Evolutionary conservation across 2,797 vertebrate genomes (phyloP).

Genomic region (Pipistrellus pygmaeus): DNA sequence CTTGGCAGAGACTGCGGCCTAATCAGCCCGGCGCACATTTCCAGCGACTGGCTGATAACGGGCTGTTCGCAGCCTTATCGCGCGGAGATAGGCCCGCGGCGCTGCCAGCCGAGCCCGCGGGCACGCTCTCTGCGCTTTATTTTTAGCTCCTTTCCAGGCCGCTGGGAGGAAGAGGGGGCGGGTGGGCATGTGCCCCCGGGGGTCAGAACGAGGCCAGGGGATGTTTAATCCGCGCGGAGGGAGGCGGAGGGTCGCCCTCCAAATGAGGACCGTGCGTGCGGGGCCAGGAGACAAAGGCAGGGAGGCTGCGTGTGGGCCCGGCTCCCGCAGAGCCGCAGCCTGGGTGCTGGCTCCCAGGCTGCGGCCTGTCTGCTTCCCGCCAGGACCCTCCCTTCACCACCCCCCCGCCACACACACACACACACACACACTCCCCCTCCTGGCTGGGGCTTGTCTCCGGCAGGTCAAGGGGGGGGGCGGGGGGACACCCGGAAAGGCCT

Average conservation of each 20-base stretch:
- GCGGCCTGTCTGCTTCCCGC: background rate
- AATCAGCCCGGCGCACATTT: conserved; percentile 99
- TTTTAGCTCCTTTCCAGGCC: conserved; percentile 87
- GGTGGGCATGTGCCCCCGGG: conserved; percentile 43
- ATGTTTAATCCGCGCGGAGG: conserved; percentile 81
- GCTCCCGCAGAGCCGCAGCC: background rate
- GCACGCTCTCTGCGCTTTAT: conserved; percentile 88
- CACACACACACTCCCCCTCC: background rate
- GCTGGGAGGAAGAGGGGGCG: conserved; percentile 75
- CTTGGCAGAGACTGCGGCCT: conserved; percentile 98
- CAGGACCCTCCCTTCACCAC: background rate
- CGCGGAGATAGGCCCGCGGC: conserved; percentile 85
- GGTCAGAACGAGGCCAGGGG: conserved; percentile 68
- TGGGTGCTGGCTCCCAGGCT: rapidly evolving
- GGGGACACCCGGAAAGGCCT: background rate
- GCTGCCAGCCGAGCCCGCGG: conserved; percentile 66
- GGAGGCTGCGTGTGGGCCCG: background rate
- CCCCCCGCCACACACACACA: background rate
- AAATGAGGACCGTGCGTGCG: conserved; percentile 63
- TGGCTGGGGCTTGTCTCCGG: background rate
- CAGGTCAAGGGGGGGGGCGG: background rate
- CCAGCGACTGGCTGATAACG: conserved; percentile 96
- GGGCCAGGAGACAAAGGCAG: conserved; percentile 81
- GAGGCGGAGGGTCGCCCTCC: conserved; percentile 68
- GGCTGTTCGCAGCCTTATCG: conserved; percentile 97